Evolutionary conservation across 2,797 vertebrate species (phyloP), one percentile per base, ranked within the genome.

Genomic region (Merluccius polli): DNA sequence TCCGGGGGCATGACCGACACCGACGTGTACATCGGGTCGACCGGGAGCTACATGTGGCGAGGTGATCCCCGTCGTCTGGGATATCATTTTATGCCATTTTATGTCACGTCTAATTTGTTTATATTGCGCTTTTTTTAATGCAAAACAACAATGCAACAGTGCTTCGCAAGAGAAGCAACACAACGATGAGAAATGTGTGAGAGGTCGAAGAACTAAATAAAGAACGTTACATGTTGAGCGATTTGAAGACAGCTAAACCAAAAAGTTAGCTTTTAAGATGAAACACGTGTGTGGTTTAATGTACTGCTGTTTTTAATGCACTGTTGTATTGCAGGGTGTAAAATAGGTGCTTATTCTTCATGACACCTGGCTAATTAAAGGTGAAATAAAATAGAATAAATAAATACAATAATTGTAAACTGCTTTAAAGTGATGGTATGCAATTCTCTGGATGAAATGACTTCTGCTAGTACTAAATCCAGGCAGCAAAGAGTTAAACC

Each of bases 31-130:
- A 91, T 96, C 0, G 98, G 98, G 0, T 87, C 95, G 0, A 84
- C 95, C 0, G 97, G 98, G 0, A 97, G 96, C 88, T 98, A 90
- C 77, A 32, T 86, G 18, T 99, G 98, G 98, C 95, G 97, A 93
- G 98, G 98, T 98, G 73, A 48, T n/a, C n/a, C n/a, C n/a, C n/a
- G n/a, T n/a, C n/a, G n/a, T n/a, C n/a, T n/a, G n/a, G n/a, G n/a
- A n/a, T n/a, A n/a, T n/a, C n/a, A n/a, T n/a, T n/a, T n/a, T n/a
- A n/a, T n/a, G 21, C 21, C 35, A n/a, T 71, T 35, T n/a, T 18
- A 35, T 33, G 35, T 35, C 7, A 71, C 31, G 36, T n/a, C n/a
- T n/a, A 12, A 35, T 24, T 12, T 24, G 33, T 27, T 35, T n/a
- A 13, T 69, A 2, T 30, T 27, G 71, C 27, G 70, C n/a, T n/a